Evolutionary conservation across 2,797 vertebrate genomes (phyloP).

Genomic region (Acrocephalus scirpaceus): DNA sequence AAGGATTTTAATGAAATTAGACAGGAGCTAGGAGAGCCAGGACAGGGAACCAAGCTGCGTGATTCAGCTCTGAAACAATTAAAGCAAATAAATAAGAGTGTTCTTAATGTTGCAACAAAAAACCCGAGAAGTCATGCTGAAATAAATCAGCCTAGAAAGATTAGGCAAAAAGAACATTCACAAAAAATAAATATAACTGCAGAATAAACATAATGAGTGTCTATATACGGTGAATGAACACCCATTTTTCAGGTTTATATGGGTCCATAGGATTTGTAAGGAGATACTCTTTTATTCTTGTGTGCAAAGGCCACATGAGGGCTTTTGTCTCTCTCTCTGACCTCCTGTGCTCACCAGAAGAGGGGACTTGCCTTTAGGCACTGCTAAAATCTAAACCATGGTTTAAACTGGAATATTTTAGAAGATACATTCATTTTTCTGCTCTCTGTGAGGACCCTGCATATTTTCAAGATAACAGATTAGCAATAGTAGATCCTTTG

Average conservation of each 20-base stretch:
- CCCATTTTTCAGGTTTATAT: not conserved
- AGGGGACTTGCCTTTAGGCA: not conserved
- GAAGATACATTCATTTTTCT: not conserved
- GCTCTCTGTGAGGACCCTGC: not conserved
- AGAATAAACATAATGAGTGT: not conserved
- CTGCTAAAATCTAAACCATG: not conserved
- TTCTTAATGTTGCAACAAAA: not conserved
- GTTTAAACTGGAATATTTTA: not conserved
- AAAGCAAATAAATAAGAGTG: not conserved
- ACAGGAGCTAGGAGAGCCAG: not conserved
- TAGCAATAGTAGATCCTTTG: not conserved
- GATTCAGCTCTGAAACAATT: not conserved
- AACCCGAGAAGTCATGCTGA: not conserved
- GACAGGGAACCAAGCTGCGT: not conserved
- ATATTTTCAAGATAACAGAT: not conserved
- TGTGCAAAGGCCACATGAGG: not conserved
- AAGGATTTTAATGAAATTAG: not conserved
- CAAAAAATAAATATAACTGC: not conserved
- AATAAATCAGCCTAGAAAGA: not conserved
- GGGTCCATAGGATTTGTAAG: not conserved
- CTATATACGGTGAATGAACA: not conserved
- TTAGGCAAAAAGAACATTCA: not conserved
- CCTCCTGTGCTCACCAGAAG: not conserved
- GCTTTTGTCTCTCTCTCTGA: not conserved
- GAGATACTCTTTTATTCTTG: not conserved